Conservation (phyloP, 1,140 invertebrate genomes). For the Formica selysi region DNA sequence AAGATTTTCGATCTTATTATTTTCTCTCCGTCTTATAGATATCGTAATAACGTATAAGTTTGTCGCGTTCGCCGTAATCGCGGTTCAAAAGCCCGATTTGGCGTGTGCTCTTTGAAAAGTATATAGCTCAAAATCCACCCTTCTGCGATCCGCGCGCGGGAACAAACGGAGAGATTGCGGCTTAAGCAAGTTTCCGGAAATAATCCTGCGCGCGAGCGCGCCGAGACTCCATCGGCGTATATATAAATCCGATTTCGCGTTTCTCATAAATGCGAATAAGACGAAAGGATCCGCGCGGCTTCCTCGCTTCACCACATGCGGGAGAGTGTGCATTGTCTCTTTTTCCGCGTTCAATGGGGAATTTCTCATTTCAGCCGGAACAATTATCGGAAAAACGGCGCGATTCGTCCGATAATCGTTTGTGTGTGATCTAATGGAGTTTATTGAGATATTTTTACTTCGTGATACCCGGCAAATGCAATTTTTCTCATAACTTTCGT, state of each 20-base stretch:
- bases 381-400: slow-evolving; percentile 16
- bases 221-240: slow-evolving; percentile 47
- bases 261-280: slow-evolving; percentile 31
- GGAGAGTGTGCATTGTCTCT: background rate
- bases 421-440: background rate
- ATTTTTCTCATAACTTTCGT: slow-evolving; percentile 4
- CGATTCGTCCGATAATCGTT: background rate
- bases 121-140: slow-evolving; percentile 33
- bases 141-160: background rate
- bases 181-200: slow-evolving; percentile 65
- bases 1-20: slow-evolving; percentile 8
- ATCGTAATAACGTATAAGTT: background rate
- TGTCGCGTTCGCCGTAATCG: slow-evolving; percentile 19
- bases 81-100: slow-evolving; percentile 24
- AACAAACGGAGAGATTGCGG: slow-evolving; percentile 40
- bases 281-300: slow-evolving; percentile 4
- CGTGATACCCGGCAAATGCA: background rate
- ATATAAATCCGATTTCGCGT: slow-evolving; percentile 68
- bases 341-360: slow-evolving; percentile 11
- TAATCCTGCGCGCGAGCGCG: slow-evolving; percentile 60
- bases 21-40: background rate
- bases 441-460: background rate
- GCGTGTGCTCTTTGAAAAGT: slow-evolving; percentile 15
- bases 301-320: slow-evolving; percentile 2
- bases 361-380: slow-evolving; percentile 61